These are phyloP conservation scores for Meganola albula DNA, from an alignment of 2,888 invertebrate genomes.

Conservation along the genomic window DNA sequence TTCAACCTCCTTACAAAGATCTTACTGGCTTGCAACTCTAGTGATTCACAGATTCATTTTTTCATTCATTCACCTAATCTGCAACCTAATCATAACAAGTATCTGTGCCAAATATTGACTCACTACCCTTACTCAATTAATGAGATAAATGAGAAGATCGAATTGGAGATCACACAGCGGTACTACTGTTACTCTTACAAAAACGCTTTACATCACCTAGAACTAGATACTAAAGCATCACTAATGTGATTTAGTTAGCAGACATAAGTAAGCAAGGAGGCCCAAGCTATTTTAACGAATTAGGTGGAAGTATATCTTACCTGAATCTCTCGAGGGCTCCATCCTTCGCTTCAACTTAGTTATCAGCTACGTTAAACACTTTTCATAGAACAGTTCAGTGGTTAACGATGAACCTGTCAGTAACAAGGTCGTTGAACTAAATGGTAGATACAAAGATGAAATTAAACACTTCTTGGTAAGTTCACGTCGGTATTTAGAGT, in stretches of 20 bases:
- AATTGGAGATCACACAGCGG: background rate
- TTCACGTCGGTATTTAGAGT: constrained; percentile 33
- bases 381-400: constrained; percentile 70
- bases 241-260: constrained; percentile 10
- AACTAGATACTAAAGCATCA: constrained; percentile 15
- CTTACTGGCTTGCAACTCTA: too few species aligned
- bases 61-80: too few species aligned
- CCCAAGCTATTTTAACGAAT: background rate
- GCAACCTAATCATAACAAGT: constrained; percentile 4
- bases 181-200: constrained; percentile 6
- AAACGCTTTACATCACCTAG: constrained; percentile 22
- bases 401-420: constrained; percentile 76
- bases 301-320: constrained; percentile 38
- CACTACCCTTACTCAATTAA: constrained; percentile 3
- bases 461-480: constrained; percentile 46
- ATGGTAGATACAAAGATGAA: constrained; percentile 64
- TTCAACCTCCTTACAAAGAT: too few species aligned
- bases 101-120: constrained; percentile 7
- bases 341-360: constrained; percentile 54
- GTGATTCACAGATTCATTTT: too few species aligned
- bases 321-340: constrained; percentile 75
- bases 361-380: constrained; percentile 55
- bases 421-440: constrained; percentile 78
- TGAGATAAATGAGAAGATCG: constrained; percentile 4
- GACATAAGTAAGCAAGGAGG: constrained; percentile 7